Conservation (phyloP, 2,113 vertebrate species). For the Cisticola juncidis region DNA sequence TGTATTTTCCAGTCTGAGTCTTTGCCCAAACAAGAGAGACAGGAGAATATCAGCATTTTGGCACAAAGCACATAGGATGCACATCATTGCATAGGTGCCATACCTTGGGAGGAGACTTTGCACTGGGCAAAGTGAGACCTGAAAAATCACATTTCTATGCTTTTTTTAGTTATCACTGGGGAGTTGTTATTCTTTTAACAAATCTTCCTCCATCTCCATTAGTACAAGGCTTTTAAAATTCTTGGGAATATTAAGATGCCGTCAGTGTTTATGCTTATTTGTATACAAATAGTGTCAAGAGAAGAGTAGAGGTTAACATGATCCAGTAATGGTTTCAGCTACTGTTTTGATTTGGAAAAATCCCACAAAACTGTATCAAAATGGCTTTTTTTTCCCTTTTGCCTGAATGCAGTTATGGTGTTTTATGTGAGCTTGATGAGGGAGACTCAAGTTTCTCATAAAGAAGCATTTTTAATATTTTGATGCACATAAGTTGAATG, state of each 20-base stretch:
- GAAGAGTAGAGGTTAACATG: not conserved
- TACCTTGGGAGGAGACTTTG: not conserved
- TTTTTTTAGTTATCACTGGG: not conserved
- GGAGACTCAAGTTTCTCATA: not conserved
- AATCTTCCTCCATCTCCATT: not conserved
- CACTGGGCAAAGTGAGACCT: not conserved
- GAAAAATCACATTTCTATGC: not conserved
- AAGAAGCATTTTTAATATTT: not conserved
- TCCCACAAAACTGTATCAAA: not conserved
- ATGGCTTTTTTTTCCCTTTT: not conserved
- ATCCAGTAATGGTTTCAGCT: not conserved
- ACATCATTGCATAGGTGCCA: rapidly evolving
- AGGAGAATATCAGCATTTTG: not conserved
- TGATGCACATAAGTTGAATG: not conserved
- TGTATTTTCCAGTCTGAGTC: not conserved
- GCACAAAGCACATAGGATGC: not conserved
- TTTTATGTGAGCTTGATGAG: not conserved
- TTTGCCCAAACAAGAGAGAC: not conserved
- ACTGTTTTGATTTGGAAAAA: not conserved
- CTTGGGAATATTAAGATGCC: not conserved
- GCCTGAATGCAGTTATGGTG: not conserved
- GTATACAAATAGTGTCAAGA: not conserved
- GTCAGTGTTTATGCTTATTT: not conserved
- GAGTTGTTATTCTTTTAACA: not conserved
- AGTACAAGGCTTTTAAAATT: not conserved